Evolutionary conservation across 2,888 invertebrate genomes (phyloP).

Genomic region (Notodonta ziczac): DNA sequence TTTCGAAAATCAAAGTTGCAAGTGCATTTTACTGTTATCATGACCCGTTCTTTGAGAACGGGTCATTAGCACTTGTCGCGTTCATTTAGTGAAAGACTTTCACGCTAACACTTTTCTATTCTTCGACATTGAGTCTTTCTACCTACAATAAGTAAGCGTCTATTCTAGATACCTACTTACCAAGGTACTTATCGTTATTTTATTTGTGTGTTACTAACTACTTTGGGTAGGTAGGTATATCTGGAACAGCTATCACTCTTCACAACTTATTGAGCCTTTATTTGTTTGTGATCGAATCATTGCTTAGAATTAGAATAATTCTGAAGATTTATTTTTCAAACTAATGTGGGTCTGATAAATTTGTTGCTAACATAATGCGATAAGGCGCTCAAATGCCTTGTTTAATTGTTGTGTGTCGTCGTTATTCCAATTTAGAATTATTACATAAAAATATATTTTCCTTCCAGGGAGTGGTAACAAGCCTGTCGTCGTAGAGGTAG

Average conservation of each 20-base stretch:
- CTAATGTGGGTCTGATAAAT: neutral
- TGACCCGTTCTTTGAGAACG: neutral
- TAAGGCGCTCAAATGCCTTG: neutral
- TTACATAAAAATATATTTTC: constrained; percentile 9
- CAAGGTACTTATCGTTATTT: too few species aligned
- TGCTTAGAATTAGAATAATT: too few species aligned
- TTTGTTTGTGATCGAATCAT: too few species aligned
- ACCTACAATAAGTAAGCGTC: too few species aligned
- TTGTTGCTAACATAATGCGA: constrained; percentile 1
- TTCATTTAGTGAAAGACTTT: neutral
- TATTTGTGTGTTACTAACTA: too few species aligned
- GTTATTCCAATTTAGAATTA: too few species aligned
- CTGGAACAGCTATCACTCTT: too few species aligned
- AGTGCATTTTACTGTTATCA: neutral
- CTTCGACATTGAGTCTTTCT: neutral
- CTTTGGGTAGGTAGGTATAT: too few species aligned
- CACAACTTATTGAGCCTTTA: too few species aligned
- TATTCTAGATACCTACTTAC: too few species aligned
- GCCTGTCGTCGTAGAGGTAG: constrained; percentile 53
- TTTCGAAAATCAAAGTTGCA: neutral
- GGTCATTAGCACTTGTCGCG: neutral
- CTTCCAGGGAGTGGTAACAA: constrained; percentile 66
- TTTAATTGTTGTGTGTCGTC: neutral
- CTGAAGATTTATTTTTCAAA: too few species aligned
- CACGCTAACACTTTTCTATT: neutral